phyloP scores from a whole-genome alignment of 2,113 vertebrate species.

The Geococcyx californianus region DNA sequence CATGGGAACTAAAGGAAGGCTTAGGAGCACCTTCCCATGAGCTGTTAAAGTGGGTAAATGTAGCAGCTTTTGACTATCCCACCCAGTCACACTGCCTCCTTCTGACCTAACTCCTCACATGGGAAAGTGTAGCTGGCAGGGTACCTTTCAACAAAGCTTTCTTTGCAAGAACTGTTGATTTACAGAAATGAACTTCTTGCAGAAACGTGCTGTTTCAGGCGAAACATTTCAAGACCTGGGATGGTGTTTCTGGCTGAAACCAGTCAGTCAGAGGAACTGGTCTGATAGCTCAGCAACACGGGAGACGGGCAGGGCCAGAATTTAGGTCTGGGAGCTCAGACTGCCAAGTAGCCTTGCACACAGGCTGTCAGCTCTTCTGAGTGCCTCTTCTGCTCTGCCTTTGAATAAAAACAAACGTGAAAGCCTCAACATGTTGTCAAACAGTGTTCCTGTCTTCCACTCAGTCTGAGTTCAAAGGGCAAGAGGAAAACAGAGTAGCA shows the following conservation, averaged over 20 bases:
- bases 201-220: accelerated
- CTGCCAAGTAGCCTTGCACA: neutral
- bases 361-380: neutral
- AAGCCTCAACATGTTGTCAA: neutral
- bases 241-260: neutral
- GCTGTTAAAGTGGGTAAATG: neutral
- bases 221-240: neutral
- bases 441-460: neutral
- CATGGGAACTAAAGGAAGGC: neutral
- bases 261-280: neutral
- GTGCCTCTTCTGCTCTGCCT: neutral
- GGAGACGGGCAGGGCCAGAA: neutral
- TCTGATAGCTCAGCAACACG: neutral
- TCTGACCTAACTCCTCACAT: neutral
- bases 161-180: neutral
- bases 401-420: neutral
- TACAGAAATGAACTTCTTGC: neutral
- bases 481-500: neutral
- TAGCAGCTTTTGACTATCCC: neutral
- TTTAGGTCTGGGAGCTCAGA: neutral
- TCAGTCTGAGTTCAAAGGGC: neutral
- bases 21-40: neutral
- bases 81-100: neutral
- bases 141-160: neutral
- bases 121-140: accelerated